Conservation (phyloP, 1,140 invertebrate species). For the Drosophila athabasca region DNA sequence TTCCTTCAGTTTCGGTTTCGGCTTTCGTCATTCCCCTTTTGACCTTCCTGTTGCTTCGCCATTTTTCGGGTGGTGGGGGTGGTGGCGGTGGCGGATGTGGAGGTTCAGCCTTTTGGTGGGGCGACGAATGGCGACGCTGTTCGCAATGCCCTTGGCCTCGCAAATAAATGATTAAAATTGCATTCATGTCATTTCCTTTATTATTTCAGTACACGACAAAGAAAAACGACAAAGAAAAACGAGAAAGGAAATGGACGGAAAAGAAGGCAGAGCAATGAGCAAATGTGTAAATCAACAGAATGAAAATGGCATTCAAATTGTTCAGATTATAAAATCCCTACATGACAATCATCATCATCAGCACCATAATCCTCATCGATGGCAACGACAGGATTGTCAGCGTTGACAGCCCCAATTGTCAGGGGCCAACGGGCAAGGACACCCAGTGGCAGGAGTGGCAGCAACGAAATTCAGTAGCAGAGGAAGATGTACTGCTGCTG, state of each 20-base stretch:
- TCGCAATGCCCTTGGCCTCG: slow-evolving; percentile 36
- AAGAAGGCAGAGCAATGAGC: slow-evolving; percentile 42
- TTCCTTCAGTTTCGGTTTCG: slow-evolving; percentile 19
- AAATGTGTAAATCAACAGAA: slow-evolving; percentile 69
- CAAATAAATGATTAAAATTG: slow-evolving; percentile 57
- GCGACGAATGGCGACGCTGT: background rate
- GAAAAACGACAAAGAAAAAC: background rate
- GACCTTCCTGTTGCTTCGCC: background rate
- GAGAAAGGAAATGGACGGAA: background rate
- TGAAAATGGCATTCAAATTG: slow-evolving; percentile 59
- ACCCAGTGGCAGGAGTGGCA: slow-evolving; percentile 3
- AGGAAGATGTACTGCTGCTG: too few relatives aligned
- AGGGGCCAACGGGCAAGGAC: slow-evolving; percentile 33
- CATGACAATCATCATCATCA: slow-evolving; percentile 59
- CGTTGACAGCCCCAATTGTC: slow-evolving; percentile 52
- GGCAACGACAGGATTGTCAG: slow-evolving; percentile 61
- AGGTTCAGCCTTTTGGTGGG: background rate
- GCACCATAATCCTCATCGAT: slow-evolving; percentile 31
- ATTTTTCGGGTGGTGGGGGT: too few relatives aligned
- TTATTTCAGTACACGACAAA: slow-evolving; percentile 18
- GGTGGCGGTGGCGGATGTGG: too few relatives aligned
- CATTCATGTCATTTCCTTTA: slow-evolving; percentile 39
- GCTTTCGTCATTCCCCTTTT: slow-evolving; percentile 24
- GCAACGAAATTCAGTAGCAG: too few relatives aligned
- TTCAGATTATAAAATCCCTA: slow-evolving; percentile 74